Conservation (phyloP, 2,797 vertebrate genomes). For the Melanotaenia pygmaea region DNA sequence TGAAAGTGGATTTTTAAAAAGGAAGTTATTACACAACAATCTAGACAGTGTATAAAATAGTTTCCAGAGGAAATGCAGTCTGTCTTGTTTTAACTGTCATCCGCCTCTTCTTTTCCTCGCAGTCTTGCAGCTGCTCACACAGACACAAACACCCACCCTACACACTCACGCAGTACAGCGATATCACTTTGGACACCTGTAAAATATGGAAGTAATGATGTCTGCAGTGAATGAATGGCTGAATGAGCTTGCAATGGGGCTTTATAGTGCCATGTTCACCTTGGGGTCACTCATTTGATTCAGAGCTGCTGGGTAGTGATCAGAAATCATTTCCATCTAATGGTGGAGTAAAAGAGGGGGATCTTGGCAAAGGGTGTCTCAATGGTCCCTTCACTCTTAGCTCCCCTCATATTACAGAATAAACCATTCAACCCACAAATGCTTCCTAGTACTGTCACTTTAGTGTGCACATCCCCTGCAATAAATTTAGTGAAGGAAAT, state of each 20-base stretch:
- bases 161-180: conserved; percentile 13
- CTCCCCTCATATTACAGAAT: conserved; percentile 55
- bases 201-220: conserved; percentile 79
- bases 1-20: background rate
- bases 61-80: conserved; percentile 13
- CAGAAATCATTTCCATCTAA: conserved; percentile 76
- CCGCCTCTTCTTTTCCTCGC: background rate
- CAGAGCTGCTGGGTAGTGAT: conserved; percentile 66
- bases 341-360: conserved; percentile 47
- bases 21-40: background rate
- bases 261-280: conserved; percentile 68
- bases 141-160: background rate
- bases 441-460: conserved; percentile 28
- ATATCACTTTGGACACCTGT: conserved; percentile 74
- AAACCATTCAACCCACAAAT: conserved; percentile 47
- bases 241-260: conserved; percentile 64
- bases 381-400: conserved; percentile 31
- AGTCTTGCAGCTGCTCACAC: background rate
- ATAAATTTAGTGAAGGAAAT: conserved; percentile 28
- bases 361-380: conserved; percentile 46
- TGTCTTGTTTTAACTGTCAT: conserved; percentile 25
- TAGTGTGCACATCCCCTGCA: conserved; percentile 27
- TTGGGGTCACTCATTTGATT: conserved; percentile 77
- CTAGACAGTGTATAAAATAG: background rate
- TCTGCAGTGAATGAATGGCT: conserved; percentile 74